Evolutionary conservation across 92 coral and sea anemone species (phyloP), one percentile per base, ranked within the genome.

Genomic region (Anthopleura xanthogrammica): DNA sequence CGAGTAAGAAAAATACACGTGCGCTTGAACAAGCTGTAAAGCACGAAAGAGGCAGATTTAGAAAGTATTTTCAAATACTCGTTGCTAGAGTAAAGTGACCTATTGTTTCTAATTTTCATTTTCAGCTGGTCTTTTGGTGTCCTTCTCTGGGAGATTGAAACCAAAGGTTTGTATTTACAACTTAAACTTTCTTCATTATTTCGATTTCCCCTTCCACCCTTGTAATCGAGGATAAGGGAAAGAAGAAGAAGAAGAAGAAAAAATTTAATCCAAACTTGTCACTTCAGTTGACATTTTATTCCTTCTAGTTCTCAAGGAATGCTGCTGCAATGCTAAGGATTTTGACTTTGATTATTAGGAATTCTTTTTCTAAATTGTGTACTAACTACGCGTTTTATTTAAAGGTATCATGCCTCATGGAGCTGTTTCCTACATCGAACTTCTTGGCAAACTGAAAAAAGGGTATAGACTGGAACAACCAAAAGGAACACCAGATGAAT

Each of bases 141-240:
- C 79, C 86, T 96, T 24, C 85, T 96, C 3, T 96, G 99, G 99
- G 98, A 95, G 76, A 93, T 95, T 20, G 98, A 95, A 82, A 88
- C 95, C 52, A 93, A 89, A 84, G 98, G 98, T 95, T 55, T 14
- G 86, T 55, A 41, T 0, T 75, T 12, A 7, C 3, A 68, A 22
- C 36, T 13, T 54, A 6, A 13, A 6, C 11, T 6, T 2, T 54
- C 9, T 13, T 6, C 2, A 2, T 54, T 7, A 54, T 13, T 13
- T 13, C 9, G 12, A 10, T 54, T 54, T 13, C 58, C 9, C 12
- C 11, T 54, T 13, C 58, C n/a, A n/a, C 16, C 58, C 0, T 10
- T 54, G 14, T 54, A 0, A 54, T 54, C 13, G 58, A 10, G 50
- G 2, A 54, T 48, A 48, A 48, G 52, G 52, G 5, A 3, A 29